Conservation (phyloP, 2,888 invertebrate species). For the Acleris emargana region DNA sequence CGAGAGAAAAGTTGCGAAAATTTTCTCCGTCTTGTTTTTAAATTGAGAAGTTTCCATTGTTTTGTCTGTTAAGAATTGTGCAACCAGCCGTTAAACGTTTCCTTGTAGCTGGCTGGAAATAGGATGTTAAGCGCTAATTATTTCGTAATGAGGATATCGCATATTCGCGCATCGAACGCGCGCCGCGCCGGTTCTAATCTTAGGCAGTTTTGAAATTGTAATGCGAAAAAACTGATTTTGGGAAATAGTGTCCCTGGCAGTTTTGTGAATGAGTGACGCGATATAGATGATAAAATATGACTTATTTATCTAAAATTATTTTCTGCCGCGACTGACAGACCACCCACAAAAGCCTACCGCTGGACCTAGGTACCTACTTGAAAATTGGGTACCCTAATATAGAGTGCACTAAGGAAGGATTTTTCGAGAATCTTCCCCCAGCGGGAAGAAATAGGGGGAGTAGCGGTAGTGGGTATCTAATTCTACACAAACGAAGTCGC, state of each 20-base stretch:
- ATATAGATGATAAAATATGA: no score
- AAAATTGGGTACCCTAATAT: no score
- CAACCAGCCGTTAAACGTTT: constrained; percentile 70
- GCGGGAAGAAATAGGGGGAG: no score
- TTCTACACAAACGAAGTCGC: no score
- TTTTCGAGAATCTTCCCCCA: no score
- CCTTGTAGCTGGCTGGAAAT: constrained; percentile 65
- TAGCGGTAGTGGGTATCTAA: no score
- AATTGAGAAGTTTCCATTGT: constrained; percentile 70
- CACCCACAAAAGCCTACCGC: no score
- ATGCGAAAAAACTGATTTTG: background rate
- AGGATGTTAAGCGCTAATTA: constrained; percentile 61
- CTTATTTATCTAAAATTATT: no score
- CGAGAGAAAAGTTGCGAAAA: constrained; percentile 40
- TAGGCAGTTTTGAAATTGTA: constrained; percentile 5
- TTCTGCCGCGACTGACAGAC: no score
- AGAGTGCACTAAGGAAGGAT: no score
- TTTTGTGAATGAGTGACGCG: no score
- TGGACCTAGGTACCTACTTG: no score
- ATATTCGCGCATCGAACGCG: constrained; percentile 35
- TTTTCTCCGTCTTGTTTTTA: constrained; percentile 56
- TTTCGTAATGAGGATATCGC: constrained; percentile 57
- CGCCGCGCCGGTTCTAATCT: background rate
- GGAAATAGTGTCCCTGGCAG: background rate
- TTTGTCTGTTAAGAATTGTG: constrained; percentile 74